Conservation (phyloP, 2,797 vertebrate species). For the Galago senegalensis region DNA sequence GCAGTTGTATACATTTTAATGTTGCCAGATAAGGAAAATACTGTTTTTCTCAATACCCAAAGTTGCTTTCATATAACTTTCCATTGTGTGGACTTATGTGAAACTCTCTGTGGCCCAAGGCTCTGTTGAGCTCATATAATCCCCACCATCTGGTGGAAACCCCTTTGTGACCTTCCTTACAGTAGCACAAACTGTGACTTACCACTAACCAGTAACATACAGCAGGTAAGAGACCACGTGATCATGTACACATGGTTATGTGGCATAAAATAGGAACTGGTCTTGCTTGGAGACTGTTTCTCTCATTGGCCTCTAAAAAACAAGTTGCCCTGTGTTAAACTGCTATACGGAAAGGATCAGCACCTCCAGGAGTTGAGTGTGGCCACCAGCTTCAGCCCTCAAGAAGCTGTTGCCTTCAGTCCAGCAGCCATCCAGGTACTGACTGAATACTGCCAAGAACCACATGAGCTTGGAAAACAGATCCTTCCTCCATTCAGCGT, state of each 20-base stretch:
- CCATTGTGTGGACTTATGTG: background rate
- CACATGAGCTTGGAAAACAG: background rate
- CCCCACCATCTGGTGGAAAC: background rate
- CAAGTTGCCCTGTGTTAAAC: background rate
- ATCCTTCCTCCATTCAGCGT: background rate
- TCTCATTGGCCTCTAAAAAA: background rate
- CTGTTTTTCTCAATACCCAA: background rate
- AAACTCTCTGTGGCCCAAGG: background rate
- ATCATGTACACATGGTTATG: background rate
- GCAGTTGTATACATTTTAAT: background rate
- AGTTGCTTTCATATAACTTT: background rate
- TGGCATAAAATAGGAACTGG: background rate
- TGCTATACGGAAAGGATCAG: fast-evolving
- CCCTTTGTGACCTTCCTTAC: background rate
- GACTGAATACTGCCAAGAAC: background rate
- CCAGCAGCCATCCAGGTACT: background rate
- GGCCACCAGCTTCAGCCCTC: background rate
- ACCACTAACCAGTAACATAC: background rate
- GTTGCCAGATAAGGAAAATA: background rate
- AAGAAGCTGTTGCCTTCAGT: background rate
- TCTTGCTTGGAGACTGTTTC: background rate
- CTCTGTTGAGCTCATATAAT: background rate
- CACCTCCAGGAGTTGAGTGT: fast-evolving
- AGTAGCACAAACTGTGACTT: background rate
- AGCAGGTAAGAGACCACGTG: background rate